Evolutionary conservation across 2,113 vertebrate species (phyloP), one percentile per base, ranked within the genome.

Genomic region (Gallinago undulata): DNA sequence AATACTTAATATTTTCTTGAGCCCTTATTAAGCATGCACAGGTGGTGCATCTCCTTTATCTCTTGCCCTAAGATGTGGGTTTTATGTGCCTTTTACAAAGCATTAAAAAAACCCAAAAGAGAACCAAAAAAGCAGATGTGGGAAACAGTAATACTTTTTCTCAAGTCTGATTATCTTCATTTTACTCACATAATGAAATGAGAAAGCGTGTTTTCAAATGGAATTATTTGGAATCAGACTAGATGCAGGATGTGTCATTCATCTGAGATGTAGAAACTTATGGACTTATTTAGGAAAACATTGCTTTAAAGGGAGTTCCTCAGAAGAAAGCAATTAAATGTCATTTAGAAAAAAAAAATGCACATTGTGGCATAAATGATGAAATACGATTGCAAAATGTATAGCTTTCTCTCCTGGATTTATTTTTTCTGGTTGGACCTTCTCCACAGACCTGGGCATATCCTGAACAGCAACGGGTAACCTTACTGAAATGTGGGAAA

Each of bases 281-380:
- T 97, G 92, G 87, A 88, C 23, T 90, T 96, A 64, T 84, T 94
- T 96, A 93, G 93, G 93, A 90, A 96, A 96, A 87, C 67, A 92
- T 89, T 89, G 19, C 41, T 96, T 96, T 97, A 91, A 97, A 97
- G 62, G 41, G 66, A 96, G 75, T 87, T 94, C 69, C 82, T 96
- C 93, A 96, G 92, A 97, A 97, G 93, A 97, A 96, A 94, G 41
- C 83, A 96, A 95, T 96, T 97, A 95, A 90, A 89, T 93, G 84
- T 70, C 4, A 89, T 95, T 69, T 95, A 95, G 93, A 62, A 39
- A 97, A 97, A 97, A 37, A 95, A 63, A 94, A 72, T 66, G 66
- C 45, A 73, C 81, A 88, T 94, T 93, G 60, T 19, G 2, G 70
- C 74, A 93, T 68, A 94, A 94, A 94, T 93, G 15, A 93, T 92